Percentiles rank a stretch among this genome's conserved stretches.
Conservation (phyloP, 2,888 invertebrate genomes). For the Oligia latruncula region DNA sequence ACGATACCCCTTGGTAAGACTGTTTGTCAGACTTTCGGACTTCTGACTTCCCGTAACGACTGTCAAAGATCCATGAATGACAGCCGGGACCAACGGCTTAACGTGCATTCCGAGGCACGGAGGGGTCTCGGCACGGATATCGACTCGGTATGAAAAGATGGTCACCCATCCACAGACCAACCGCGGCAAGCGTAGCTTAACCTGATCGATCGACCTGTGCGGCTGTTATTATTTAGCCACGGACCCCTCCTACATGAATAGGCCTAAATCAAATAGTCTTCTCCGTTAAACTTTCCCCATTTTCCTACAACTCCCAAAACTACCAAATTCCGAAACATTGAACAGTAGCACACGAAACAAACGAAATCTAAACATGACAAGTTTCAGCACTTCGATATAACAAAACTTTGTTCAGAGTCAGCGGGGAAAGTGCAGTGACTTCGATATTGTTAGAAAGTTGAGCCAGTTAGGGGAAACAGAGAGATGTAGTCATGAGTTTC, state of each 20-base stretch:
- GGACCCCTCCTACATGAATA: background rate
- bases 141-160: too few relatives aligned
- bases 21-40: too few relatives aligned
- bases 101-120: too few relatives aligned
- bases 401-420: slow-evolving; percentile 68
- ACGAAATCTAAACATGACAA: slow-evolving; percentile 67
- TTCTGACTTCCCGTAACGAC: too few relatives aligned
- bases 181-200: too few relatives aligned
- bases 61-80: too few relatives aligned
- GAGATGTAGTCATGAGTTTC: slow-evolving; percentile 18
- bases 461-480: background rate
- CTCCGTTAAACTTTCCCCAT: slow-evolving; percentile 20
- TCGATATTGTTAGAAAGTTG: slow-evolving; percentile 40
- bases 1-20: too few relatives aligned
- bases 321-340: slow-evolving; percentile 37
- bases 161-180: too few relatives aligned
- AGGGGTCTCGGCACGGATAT: too few relatives aligned
- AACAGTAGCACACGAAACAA: slow-evolving; percentile 30
- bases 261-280: background rate
- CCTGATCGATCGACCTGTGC: too few relatives aligned
- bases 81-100: too few relatives aligned
- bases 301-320: background rate
- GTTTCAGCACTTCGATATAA: slow-evolving; percentile 76
- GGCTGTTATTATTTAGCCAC: too few relatives aligned
- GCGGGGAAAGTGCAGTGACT: slow-evolving; percentile 20